These are phyloP conservation scores for Oscheius sp. DNA, from an alignment of 1,140 invertebrate genomes.

Conservation along the genomic window DNA sequence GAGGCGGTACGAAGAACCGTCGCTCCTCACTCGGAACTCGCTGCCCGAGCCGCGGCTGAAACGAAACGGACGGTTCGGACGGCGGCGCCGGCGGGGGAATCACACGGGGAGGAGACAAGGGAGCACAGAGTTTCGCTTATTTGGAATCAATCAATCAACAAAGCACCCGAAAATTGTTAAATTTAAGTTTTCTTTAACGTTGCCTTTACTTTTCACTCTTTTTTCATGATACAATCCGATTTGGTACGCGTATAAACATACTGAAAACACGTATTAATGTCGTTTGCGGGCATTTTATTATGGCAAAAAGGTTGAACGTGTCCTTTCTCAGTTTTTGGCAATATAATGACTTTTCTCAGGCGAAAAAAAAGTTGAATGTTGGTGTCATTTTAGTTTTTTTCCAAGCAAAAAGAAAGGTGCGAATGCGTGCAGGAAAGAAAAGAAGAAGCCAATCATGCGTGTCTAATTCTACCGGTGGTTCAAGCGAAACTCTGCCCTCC, in stretches of 20 bases:
- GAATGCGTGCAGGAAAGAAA: neutral
- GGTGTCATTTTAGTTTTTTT: neutral
- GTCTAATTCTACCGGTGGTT: neutral
- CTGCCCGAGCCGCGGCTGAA: conserved; percentile 17
- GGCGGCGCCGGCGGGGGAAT: neutral
- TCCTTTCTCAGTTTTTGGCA: too few species aligned
- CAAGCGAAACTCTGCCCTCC: neutral
- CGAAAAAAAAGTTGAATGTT: too few species aligned
- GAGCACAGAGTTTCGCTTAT: neutral
- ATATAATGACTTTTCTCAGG: too few species aligned
- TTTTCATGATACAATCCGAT: too few species aligned
- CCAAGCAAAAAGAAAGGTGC: neutral
- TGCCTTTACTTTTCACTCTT: too few species aligned
- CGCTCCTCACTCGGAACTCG: neutral
- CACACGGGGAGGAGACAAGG: neutral
- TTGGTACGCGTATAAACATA: too few species aligned
- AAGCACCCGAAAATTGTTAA: too few species aligned
- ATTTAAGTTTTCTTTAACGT: too few species aligned
- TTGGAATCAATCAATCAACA: neutral
- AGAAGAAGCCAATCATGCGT: neutral
- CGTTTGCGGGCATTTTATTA: too few species aligned
- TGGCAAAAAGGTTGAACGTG: too few species aligned
- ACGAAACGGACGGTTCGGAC: neutral
- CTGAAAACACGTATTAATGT: too few species aligned
- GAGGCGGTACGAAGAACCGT: neutral